Evolutionary conservation across 2,113 vertebrate genomes (phyloP).

Genomic region (Propithecus coquereli): DNA sequence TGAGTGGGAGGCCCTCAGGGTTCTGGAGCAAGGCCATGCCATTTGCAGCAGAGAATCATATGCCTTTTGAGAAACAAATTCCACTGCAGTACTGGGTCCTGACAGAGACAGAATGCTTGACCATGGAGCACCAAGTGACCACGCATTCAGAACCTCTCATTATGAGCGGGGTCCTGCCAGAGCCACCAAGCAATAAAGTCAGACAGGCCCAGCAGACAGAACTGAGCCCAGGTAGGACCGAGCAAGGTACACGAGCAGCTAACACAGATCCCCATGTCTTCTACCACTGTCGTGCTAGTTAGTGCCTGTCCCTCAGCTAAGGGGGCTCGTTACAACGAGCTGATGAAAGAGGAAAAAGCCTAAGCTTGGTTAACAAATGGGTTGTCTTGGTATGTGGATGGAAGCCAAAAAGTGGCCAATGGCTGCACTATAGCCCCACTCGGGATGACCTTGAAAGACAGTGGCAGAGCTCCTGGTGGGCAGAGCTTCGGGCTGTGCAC

Average conservation of each 20-base stretch:
- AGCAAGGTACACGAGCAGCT: background rate
- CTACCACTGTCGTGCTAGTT: background rate
- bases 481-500: background rate
- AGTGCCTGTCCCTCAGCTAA: background rate
- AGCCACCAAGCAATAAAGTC: background rate
- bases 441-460: background rate
- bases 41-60: constrained; percentile 23
- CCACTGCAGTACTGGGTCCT: background rate
- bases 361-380: constrained; percentile 10
- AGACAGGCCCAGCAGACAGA: background rate
- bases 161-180: background rate
- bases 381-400: background rate
- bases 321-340: background rate
- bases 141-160: background rate
- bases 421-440: background rate
- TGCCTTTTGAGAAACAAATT: constrained; percentile 6
- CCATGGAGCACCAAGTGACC: background rate
- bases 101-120: constrained; percentile 24
- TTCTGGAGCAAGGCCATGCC: constrained; percentile 18
- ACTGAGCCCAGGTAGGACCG: background rate
- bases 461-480: background rate
- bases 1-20: background rate
- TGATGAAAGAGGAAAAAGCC: background rate
- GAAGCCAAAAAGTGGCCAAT: constrained; percentile 1
- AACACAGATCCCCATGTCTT: background rate